Percentiles rank a stretch among this genome's conserved stretches.
phyloP scores from a whole-genome alignment of 35 echinoderm and acorn worm species.

The Apostichopus japonicus region DNA sequence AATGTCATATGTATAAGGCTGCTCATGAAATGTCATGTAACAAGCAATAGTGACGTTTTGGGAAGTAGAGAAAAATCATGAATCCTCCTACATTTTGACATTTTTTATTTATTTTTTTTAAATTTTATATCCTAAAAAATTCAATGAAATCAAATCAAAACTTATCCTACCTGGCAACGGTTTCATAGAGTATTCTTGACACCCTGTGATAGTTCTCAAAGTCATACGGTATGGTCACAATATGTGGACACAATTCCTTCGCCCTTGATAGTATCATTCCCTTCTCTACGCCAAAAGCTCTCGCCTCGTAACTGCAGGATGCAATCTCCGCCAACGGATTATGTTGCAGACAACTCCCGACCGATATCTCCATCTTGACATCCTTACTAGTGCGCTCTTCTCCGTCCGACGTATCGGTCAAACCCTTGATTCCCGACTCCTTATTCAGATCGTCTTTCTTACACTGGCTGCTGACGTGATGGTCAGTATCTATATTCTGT shows the following conservation, averaged over 20 bases:
- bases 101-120: no score
- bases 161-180: constrained; percentile 75
- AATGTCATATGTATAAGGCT: no score
- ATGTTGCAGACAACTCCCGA: constrained; percentile 18
- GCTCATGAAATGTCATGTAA: no score
- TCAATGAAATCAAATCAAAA: no score
- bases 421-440: neutral
- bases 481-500: neutral
- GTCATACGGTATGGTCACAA: constrained; percentile 95
- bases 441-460: no score
- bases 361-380: neutral
- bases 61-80: no score
- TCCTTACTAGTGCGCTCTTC: neutral
- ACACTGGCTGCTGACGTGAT: neutral
- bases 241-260: constrained; percentile 80
- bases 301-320: constrained; percentile 95
- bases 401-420: neutral
- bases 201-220: constrained; percentile 95
- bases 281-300: constrained; percentile 81
- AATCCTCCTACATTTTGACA: no score
- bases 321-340: constrained; percentile 93
- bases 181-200: constrained; percentile 87
- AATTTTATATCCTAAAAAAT: no score
- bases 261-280: constrained; percentile 94
- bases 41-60: no score